Evolutionary conservation across 2,797 vertebrate genomes (phyloP).

Genomic region (Ibycter americanus): DNA sequence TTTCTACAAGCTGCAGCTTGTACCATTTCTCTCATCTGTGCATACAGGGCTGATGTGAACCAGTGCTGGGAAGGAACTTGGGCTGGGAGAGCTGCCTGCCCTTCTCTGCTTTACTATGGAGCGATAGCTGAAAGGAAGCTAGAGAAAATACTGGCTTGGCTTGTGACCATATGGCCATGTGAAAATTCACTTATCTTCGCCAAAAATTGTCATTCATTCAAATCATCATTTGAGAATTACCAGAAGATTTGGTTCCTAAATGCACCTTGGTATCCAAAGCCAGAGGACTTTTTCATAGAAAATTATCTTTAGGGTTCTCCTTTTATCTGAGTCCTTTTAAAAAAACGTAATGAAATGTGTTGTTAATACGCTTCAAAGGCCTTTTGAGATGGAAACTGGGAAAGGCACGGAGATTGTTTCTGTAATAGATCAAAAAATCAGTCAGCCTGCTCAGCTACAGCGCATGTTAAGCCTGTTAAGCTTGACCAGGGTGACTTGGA

Average conservation of each 20-base stretch:
- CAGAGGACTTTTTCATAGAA: not conserved
- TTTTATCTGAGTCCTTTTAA: not conserved
- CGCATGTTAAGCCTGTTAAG: not conserved
- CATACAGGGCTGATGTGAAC: not conserved
- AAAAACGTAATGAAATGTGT: not conserved
- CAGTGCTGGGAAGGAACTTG: not conserved
- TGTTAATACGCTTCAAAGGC: not conserved
- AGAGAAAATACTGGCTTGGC: not conserved
- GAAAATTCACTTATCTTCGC: not conserved
- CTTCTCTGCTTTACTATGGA: not conserved
- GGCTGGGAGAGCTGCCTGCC: not conserved
- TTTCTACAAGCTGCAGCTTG: not conserved
- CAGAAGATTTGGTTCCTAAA: not conserved
- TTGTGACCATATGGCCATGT: not conserved
- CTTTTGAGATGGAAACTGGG: not conserved
- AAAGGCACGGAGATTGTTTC: not conserved
- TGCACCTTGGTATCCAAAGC: not conserved
- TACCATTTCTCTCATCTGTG: not conserved
- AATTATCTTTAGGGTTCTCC: not conserved
- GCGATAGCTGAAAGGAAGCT: not conserved
- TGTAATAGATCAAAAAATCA: not conserved
- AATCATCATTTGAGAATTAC: accelerated
- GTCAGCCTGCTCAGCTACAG: not conserved
- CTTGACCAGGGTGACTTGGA: not conserved
- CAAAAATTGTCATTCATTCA: not conserved